Evolutionary conservation across 2,888 invertebrate genomes (phyloP).

Genomic region (Leptinotarsa peninsularis): DNA sequence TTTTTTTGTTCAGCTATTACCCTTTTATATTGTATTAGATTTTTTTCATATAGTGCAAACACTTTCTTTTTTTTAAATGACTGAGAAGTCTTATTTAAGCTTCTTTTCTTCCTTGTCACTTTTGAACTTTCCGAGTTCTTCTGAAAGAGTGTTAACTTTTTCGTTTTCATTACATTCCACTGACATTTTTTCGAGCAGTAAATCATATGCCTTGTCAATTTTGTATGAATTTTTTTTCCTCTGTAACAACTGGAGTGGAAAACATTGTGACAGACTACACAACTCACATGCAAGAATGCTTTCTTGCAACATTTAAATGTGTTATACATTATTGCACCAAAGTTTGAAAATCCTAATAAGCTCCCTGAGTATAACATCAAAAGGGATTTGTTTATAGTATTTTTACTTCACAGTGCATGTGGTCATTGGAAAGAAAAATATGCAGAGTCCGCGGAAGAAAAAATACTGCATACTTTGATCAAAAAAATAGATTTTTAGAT

Average conservation of each 20-base stretch:
- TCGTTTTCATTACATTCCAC: background rate
- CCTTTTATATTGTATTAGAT: background rate
- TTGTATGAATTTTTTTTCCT: background rate
- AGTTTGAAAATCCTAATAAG: background rate
- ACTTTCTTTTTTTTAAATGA: background rate
- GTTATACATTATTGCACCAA: background rate
- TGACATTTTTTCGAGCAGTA: background rate
- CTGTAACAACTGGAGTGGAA: constrained; percentile 6
- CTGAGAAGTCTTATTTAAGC: background rate
- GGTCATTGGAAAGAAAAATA: too few relatives aligned
- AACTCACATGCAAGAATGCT: background rate
- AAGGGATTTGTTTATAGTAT: background rate
- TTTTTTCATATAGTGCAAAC: background rate
- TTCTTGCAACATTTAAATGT: constrained; percentile 8
- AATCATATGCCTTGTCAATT: background rate
- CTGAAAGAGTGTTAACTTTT: background rate
- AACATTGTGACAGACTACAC: constrained; percentile 11
- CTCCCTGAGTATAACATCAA: background rate
- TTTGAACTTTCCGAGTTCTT: background rate
- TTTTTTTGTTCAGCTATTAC: background rate
- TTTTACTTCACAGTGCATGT: background rate
- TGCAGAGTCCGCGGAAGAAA: too few relatives aligned
- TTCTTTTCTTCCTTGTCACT: background rate
- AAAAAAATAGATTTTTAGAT: too few relatives aligned
- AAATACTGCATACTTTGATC: too few relatives aligned